Evolutionary conservation across 1,140 invertebrate genomes (phyloP).

Genomic region (Diachasmimorpha longicaudata): DNA sequence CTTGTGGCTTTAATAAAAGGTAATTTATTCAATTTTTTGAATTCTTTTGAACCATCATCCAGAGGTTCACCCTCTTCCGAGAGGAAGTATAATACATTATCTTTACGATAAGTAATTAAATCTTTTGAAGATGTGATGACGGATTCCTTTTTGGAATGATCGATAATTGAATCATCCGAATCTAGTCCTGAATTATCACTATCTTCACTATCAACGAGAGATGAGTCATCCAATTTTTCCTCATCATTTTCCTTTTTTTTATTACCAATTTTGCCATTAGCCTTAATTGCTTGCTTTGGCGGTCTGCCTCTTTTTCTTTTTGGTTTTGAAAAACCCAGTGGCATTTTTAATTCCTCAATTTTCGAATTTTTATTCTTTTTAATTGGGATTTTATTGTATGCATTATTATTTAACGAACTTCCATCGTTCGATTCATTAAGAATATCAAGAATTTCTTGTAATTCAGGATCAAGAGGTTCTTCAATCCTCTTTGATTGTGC

Average conservation of each 20-base stretch:
- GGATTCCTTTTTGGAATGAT: background rate
- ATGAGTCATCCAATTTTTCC: background rate
- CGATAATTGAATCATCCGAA: background rate
- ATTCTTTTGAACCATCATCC: background rate
- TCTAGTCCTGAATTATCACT: background rate
- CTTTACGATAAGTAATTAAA: background rate
- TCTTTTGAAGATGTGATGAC: background rate
- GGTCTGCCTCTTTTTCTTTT: slow-evolving; percentile 8
- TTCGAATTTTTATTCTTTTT: no score
- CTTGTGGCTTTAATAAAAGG: slow-evolving; percentile 1
- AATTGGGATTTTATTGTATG: background rate
- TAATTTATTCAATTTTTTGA: background rate
- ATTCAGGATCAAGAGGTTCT: background rate
- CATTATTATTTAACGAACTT: background rate
- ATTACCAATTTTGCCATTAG: background rate
- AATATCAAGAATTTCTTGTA: background rate
- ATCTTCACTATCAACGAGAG: background rate
- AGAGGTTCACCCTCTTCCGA: background rate
- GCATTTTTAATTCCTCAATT: no score
- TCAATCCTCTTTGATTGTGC: background rate
- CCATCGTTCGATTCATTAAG: background rate
- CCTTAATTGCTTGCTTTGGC: background rate
- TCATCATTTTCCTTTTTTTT: background rate
- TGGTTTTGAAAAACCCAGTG: background rate
- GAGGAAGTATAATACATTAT: background rate